Evolutionary conservation across 2,888 invertebrate species (phyloP).

Genomic region (Philereme vetulata): DNA sequence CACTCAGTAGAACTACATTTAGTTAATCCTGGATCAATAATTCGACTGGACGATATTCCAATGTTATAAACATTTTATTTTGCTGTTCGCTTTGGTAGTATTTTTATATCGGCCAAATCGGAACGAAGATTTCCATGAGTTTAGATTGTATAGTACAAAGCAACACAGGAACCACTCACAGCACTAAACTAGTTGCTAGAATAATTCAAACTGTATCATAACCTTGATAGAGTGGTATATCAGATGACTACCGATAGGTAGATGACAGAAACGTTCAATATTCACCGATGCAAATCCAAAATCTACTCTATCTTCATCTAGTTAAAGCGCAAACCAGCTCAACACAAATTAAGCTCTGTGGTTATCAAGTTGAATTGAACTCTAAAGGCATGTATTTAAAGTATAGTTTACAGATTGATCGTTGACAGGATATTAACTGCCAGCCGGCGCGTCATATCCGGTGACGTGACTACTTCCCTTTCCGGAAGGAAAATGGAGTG

Average conservation of each 20-base stretch:
- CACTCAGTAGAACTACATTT: no score
- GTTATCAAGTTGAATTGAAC: background rate
- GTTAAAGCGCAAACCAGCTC: constrained; percentile 2
- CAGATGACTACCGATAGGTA: background rate
- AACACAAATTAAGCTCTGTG: background rate
- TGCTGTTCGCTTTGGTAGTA: no score
- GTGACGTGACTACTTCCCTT: constrained; percentile 66
- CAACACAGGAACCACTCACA: no score
- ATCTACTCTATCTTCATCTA: background rate
- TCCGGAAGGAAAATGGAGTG: constrained; percentile 40
- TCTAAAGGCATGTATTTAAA: background rate
- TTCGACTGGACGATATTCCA: no score
- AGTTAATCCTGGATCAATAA: no score
- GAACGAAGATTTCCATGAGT: no score
- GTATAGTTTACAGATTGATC: constrained; percentile 8
- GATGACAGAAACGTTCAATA: constrained; percentile 1
- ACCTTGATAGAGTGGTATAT: background rate
- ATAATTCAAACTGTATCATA: no score
- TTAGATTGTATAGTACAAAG: no score
- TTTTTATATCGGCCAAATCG: no score
- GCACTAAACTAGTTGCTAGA: no score
- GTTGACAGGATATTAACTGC: constrained; percentile 62
- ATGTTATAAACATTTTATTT: no score
- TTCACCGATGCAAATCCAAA: constrained; percentile 4
- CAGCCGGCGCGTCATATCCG: constrained; percentile 68